Conservation (phyloP, 2,113 vertebrate species). For the Oryzias melastigma region DNA sequence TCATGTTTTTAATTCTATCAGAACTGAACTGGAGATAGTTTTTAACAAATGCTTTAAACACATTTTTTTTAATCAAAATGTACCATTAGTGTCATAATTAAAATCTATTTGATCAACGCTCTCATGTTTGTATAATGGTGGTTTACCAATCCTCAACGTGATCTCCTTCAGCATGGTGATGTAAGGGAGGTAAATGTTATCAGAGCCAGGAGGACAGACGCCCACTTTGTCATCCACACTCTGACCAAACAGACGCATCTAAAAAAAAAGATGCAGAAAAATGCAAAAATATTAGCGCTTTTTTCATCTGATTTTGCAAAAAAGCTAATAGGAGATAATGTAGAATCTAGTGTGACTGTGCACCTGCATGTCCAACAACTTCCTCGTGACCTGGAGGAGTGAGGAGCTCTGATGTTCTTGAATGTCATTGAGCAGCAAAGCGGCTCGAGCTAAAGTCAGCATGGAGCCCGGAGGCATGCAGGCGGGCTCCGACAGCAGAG, state of each 20-base stretch:
- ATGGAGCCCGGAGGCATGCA: constrained; percentile 57
- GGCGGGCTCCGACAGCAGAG: constrained; percentile 59
- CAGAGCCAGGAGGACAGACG: constrained; percentile 64
- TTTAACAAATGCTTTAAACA: too few species aligned
- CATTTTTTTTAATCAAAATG: too few species aligned
- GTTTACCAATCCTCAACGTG: constrained; percentile 85
- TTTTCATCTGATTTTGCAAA: neutral
- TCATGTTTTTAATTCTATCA: too few species aligned
- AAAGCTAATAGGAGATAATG: neutral
- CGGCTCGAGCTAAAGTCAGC: constrained; percentile 61
- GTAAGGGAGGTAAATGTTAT: constrained; percentile 87
- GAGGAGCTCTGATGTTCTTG: constrained; percentile 38
- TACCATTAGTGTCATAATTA: too few species aligned
- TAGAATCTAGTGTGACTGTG: constrained; percentile 2
- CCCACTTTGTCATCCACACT: constrained; percentile 58
- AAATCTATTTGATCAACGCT: neutral
- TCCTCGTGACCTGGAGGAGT: constrained; percentile 63
- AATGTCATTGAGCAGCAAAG: constrained; percentile 65
- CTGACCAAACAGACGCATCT: constrained; percentile 83
- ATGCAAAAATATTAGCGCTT: neutral
- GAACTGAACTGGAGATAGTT: too few species aligned
- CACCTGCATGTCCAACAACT: constrained; percentile 72
- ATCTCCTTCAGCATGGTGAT: constrained; percentile 80
- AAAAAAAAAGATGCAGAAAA: constrained; percentile 17
- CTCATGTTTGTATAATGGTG: neutral